phyloP scores from a whole-genome alignment of 2,797 vertebrate species.

The Rachycentron canadum region DNA sequence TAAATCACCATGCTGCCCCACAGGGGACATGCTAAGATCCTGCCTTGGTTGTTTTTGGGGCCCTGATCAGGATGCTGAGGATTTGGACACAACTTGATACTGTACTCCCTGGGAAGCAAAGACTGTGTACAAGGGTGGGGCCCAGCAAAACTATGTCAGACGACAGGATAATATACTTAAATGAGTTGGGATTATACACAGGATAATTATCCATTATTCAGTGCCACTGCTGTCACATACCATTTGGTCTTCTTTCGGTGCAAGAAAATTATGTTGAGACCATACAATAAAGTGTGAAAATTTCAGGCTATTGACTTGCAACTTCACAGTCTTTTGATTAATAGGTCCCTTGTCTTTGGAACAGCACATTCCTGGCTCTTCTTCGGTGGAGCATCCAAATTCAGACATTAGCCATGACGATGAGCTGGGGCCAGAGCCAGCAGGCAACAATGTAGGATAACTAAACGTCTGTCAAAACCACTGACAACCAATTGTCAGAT shows the following conservation, averaged over 20 bases:
- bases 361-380: constrained; percentile 71
- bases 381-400: constrained; percentile 62
- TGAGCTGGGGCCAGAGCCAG: constrained; percentile 43
- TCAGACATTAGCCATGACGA: constrained; percentile 59
- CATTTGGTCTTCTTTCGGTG: constrained; percentile 46
- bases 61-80: constrained; percentile 63
- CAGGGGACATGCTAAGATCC: constrained; percentile 65
- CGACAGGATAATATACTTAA: constrained; percentile 53
- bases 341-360: constrained; percentile 64
- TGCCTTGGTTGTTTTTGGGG: constrained; percentile 70
- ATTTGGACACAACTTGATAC: constrained; percentile 64
- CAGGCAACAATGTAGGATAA: constrained; percentile 51
- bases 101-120: constrained; percentile 44
- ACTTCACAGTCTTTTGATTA: constrained; percentile 58
- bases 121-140: constrained; percentile 39
- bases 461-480: constrained; percentile 61
- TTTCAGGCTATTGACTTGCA: constrained; percentile 63
- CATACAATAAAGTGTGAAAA: constrained; percentile 54
- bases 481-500: constrained; percentile 30
- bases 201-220: constrained; percentile 65
- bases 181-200: constrained; percentile 53
- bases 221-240: constrained; percentile 60
- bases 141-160: constrained; percentile 52
- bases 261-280: constrained; percentile 47
- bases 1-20: constrained; percentile 72